Evolutionary conservation across 2,113 vertebrate species (phyloP).

Genomic region (Prochilodus magdalenae): DNA sequence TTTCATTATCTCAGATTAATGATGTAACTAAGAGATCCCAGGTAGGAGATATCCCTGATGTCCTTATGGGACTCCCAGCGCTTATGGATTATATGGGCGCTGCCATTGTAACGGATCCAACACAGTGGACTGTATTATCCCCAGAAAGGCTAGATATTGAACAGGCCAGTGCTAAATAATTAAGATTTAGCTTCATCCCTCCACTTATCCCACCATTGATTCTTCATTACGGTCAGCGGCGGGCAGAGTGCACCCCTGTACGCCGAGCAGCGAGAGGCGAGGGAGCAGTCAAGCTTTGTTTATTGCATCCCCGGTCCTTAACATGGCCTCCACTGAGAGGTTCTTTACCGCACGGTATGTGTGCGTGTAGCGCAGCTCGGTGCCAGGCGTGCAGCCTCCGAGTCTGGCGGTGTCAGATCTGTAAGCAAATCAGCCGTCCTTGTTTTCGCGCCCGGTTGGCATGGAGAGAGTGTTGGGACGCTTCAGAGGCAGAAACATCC

Average conservation of each 20-base stretch:
- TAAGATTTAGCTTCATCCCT: slow-evolving; percentile 34
- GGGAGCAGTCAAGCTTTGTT: slow-evolving; percentile 24
- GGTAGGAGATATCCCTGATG: not conserved
- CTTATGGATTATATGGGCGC: not conserved
- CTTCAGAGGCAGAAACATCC: not conserved
- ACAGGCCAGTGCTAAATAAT: slow-evolving; percentile 23
- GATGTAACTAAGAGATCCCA: no score
- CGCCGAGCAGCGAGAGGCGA: not conserved
- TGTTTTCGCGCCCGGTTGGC: not conserved
- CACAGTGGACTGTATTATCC: slow-evolving; percentile 2
- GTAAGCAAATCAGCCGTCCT: not conserved
- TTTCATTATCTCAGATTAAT: no score
- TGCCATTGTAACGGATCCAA: not conserved
- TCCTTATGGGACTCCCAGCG: not conserved
- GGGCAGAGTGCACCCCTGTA: not conserved
- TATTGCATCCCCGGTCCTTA: not conserved
- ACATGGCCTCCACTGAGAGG: not conserved
- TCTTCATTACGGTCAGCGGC: slow-evolving; percentile 38
- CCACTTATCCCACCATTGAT: slow-evolving; percentile 31
- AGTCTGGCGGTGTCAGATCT: not conserved
- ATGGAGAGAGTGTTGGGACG: not conserved
- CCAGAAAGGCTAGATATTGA: slow-evolving; percentile 26
- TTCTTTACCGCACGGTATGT: not conserved
- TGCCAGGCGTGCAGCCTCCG: not conserved
- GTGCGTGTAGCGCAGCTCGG: not conserved